Percentiles rank a stretch among this genome's conserved stretches.
These are phyloP conservation scores for Neoarius graeffei DNA, from an alignment of 2,113 vertebrate genomes.

Conservation along the genomic window DNA sequence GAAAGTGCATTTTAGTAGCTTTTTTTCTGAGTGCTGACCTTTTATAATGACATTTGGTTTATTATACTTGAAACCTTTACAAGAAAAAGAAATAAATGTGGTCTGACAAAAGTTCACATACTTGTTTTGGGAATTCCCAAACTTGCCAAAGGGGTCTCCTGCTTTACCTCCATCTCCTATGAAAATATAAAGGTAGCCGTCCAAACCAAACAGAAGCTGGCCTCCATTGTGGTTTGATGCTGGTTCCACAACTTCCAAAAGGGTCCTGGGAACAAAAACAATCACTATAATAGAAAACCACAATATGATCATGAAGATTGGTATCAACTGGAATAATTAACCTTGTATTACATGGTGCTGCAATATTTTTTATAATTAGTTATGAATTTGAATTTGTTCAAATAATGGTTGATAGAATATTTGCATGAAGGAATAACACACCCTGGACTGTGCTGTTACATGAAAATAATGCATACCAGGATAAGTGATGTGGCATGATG, in stretches of 20 bases:
- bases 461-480: not conserved
- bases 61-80: not conserved
- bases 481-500: not conserved
- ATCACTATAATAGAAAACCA: not conserved
- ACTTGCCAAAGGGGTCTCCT: slow-evolving; percentile 81
- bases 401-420: not conserved
- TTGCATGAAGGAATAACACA: not conserved
- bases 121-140: slow-evolving; percentile 84
- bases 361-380: not conserved
- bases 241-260: slow-evolving; percentile 78
- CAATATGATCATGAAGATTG: not conserved
- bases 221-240: slow-evolving; percentile 84
- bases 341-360: not conserved
- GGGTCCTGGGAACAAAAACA: slow-evolving; percentile 60
- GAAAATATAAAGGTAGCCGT: slow-evolving; percentile 80
- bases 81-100: not conserved
- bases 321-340: not conserved
- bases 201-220: slow-evolving; percentile 78
- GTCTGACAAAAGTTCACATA: slow-evolving; percentile 54
- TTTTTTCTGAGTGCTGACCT: not conserved
- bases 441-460: not conserved
- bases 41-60: not conserved
- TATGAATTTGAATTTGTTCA: not conserved
- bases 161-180: slow-evolving; percentile 80
- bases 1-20: not conserved